Base-by-base conservation (phyloP, 2,797 vertebrate genomes). In the Xerus rutilus region DNA sequence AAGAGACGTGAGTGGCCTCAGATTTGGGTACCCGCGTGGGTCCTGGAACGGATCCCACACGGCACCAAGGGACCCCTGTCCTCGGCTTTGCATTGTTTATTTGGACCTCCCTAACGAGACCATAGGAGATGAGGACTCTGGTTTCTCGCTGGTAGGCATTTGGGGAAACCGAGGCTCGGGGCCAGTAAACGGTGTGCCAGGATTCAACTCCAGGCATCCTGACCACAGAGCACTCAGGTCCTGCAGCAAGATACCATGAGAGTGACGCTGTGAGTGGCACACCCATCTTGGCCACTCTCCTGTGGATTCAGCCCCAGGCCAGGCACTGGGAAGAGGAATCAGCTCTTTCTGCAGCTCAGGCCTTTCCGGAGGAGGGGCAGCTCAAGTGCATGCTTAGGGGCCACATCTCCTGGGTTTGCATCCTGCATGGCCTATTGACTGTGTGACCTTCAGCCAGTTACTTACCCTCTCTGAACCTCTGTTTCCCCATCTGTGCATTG, bases 151-250 rank as follows among this genome's bases (percentile, higher is more conserved):
- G 45, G 39, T 17, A 6, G 39, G 49, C 39, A 45, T 4, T 20
- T 30, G 70, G 72, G 94, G 64, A 96, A 85, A 94, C 90, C 65
- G 86, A 94, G 88, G 73, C 70, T 89, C 13, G 3, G 25, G 12
- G 6, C 62, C 35, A 4, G 43, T 20, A 18, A 30, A 17, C 30
- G 5, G 32, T 18, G 59, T 12, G 1, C 28, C 47, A 35, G 49
- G 59, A n/a, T 81, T 74, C 93, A 78, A 23, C 28, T 70, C 73
- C 72, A 52, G 69, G 32, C 43, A 90, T 45, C 69, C 81, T 62
- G 65, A 45, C 52, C 21, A 59, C 54, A 82, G 23, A 82, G 7
- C 39, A 35, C 20, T 45, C 45, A 35, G 59, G 20, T 12, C 21
- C 62, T 39, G 7, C 28, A 18, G n/a, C 18, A 81, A 21, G 54